These are phyloP conservation scores for Chrysocyon brachyurus DNA, from an alignment of 2,797 vertebrate species.

Conservation along the genomic window DNA sequence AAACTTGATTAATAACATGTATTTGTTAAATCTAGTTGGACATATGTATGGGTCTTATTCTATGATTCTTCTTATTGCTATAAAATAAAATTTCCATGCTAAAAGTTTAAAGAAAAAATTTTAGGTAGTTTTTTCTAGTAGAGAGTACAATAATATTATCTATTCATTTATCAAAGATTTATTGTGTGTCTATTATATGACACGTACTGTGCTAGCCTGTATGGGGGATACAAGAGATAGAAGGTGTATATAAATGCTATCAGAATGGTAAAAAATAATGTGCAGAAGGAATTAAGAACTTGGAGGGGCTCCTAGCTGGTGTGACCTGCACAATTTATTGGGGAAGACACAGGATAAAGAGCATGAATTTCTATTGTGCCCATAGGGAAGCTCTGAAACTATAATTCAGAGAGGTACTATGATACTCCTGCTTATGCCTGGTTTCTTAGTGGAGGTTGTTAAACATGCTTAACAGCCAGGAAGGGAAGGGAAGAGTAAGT, in stretches of 20 bases:
- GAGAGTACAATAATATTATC: neutral
- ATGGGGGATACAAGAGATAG: neutral
- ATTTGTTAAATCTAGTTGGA: neutral
- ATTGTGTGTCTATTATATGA: neutral
- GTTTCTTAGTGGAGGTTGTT: neutral
- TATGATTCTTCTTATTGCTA: neutral
- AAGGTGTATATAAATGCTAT: neutral
- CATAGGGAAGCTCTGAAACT: neutral
- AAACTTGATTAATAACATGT: slow-evolving; percentile 33
- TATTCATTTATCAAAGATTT: neutral
- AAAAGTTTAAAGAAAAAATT: neutral
- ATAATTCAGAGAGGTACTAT: neutral
- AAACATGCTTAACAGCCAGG: neutral
- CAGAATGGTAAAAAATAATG: slow-evolving; percentile 39
- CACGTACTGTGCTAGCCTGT: neutral
- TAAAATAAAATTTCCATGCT: neutral
- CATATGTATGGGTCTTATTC: neutral
- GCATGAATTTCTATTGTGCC: neutral
- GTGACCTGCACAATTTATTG: neutral
- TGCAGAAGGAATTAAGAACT: slow-evolving; percentile 29
- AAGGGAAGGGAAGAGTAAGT: neutral
- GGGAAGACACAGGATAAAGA: neutral
- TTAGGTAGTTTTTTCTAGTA: neutral
- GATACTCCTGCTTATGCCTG: neutral
- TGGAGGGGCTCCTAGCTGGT: neutral